These are phyloP conservation scores for Triplophysa dalaica DNA, from an alignment of 2,113 vertebrate genomes.

Conservation along the genomic window DNA sequence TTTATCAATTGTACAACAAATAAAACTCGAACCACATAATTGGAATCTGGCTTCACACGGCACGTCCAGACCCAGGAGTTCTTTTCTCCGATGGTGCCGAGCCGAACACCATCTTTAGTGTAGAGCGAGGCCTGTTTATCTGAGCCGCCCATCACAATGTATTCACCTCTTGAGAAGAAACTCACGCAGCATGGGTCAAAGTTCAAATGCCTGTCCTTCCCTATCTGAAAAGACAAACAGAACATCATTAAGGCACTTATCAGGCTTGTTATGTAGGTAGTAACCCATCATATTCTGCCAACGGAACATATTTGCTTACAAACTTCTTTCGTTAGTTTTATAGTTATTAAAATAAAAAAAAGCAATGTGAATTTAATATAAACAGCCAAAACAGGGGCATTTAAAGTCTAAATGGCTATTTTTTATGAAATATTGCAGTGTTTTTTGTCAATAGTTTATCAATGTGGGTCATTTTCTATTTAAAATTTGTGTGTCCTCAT, in stretches of 20 bases:
- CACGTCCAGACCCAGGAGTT: conserved; percentile 95
- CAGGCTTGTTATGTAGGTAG: no score
- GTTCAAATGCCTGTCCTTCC: conserved; percentile 86
- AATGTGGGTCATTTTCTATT: no score
- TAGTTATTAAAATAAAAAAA: no score
- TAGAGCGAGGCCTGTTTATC: conserved; percentile 94
- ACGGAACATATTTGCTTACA: no score
- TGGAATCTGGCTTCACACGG: conserved; percentile 92
- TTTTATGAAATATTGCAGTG: no score
- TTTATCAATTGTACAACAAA: not conserved
- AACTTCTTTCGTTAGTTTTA: no score
- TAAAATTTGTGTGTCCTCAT: no score
- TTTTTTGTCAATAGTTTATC: no score
- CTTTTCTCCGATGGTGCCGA: conserved; percentile 89
- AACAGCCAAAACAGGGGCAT: no score
- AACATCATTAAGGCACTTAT: not conserved
- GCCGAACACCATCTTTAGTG: conserved; percentile 91
- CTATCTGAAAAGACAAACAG: conserved; percentile 74
- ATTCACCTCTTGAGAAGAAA: conserved; percentile 96
- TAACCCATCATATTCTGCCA: no score
- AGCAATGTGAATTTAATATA: no score
- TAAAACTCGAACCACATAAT: conserved; percentile 87
- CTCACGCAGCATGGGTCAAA: conserved; percentile 96
- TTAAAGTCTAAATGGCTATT: no score
- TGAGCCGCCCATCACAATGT: conserved; percentile 91